Percentiles rank a stretch among this genome's conserved stretches.
phyloP scores from a whole-genome alignment of 2,888 invertebrate genomes.

The Marronus borbonicus region DNA sequence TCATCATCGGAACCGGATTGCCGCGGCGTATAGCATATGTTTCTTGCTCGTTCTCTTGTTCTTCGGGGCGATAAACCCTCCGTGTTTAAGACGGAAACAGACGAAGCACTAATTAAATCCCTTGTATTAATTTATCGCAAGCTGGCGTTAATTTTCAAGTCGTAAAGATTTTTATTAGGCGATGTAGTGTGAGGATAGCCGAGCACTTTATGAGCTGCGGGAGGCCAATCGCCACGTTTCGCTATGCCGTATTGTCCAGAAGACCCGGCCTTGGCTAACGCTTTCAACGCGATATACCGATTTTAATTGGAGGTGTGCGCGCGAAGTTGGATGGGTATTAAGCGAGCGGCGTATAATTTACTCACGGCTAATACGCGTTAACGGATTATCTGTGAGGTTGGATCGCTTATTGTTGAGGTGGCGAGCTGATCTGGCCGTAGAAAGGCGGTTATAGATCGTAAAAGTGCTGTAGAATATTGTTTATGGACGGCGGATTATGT shows the following conservation, averaged over 20 bases:
- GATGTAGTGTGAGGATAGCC: constrained; percentile 55
- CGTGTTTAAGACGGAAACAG: not conserved
- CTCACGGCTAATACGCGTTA: not conserved
- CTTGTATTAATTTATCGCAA: constrained; percentile 69
- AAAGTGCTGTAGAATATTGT: no score
- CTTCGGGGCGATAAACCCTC: constrained; percentile 29
- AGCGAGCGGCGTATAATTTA: not conserved
- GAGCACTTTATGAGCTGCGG: constrained; percentile 54
- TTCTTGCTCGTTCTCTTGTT: constrained; percentile 24
- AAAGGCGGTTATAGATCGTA: no score
- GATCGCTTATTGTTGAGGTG: no score
- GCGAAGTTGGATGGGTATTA: not conserved
- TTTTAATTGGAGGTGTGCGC: constrained; percentile 13
- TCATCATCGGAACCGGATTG: not conserved
- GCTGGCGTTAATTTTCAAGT: constrained; percentile 67
- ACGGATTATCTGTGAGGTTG: no score
- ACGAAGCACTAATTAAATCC: constrained; percentile 67
- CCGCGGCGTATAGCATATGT: not conserved
- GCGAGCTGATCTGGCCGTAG: no score
- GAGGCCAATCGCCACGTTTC: no score
- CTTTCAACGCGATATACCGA: not conserved
- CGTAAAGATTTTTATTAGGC: constrained; percentile 68
- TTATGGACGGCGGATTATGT: no score
- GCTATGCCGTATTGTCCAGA: not conserved
- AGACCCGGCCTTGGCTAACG: not conserved